Conservation (phyloP, 1,140 invertebrate genomes). For the Doryteuthis pealeii region DNA sequence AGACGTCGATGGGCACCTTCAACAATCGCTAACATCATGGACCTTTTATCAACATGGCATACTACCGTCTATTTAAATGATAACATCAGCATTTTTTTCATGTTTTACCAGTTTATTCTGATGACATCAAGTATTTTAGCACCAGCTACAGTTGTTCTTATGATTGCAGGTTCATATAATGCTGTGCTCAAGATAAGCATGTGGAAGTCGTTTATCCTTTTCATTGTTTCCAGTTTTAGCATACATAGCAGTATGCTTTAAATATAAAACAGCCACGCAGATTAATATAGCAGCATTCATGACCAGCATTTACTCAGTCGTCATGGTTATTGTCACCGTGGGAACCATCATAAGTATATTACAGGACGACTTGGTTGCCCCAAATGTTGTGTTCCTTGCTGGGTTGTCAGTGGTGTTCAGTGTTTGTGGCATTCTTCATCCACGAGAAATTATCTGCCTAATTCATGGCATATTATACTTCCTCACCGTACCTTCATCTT, state of each 20-base stretch:
- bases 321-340: conserved; percentile 99
- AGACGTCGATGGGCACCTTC: conserved; percentile 69
- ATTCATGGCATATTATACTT: conserved; percentile 91
- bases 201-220: conserved; percentile 44
- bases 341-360: conserved; percentile 71
- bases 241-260: conserved; percentile 87
- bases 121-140: conserved; percentile 89
- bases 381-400: conserved; percentile 90
- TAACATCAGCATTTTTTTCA: conserved; percentile 94
- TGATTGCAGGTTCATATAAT: conserved; percentile 94
- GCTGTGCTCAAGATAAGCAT: conserved; percentile 78
- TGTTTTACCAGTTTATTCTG: conserved; percentile 82
- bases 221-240: conserved; percentile 49
- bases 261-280: conserved; percentile 87
- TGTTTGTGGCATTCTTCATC: conserved; percentile 94
- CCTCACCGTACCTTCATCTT: conserved; percentile 95
- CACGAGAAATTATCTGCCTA: conserved; percentile 96
- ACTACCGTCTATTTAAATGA: conserved; percentile 92
- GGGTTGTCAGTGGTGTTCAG: conserved; percentile 84
- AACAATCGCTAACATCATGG: conserved; percentile 70
- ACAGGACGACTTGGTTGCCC: conserved; percentile 69
- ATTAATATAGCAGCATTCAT: conserved; percentile 91
- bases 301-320: conserved; percentile 91
- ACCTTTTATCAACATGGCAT: conserved; percentile 61
- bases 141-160: conserved; percentile 90